Base-by-base conservation (phyloP, 1,140 invertebrate species). In the Drosophila miranda region DNA sequence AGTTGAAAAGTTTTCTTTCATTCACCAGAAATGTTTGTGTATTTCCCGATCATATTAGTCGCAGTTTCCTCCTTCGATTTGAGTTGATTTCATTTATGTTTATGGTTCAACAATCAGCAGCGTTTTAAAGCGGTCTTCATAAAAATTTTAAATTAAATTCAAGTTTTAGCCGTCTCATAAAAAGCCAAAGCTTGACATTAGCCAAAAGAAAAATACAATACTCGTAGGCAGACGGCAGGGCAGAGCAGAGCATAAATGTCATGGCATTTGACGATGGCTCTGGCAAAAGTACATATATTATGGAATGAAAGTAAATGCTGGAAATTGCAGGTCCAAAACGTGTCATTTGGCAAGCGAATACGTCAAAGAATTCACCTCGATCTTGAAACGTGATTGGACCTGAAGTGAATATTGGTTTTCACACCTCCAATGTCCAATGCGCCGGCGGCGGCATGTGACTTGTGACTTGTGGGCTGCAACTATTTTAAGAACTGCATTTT, bases 371-470 rank as follows among this genome's bases (percentile, higher is more conserved):
- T 80, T 89, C 71, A 89, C 86, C 81, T 86, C 86, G 86, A 86
- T 89, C 86, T 82, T 86, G 81, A 89, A 89, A 89, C 86, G 86
- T 89, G 86, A 82, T 89, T 80, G 56, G 77, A 43, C 38, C 46
- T 43, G 55, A 58, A 44, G 30, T 59, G 19, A 44, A 51, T 38
- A 38, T 38, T 38, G 11, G 34, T 38, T 38, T 38, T 38, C 34
- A 38, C 34, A 38, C 34, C 34, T 38, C 11, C 34, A 38, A 13
- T 38, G 34, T 38, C 3, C 34, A 38, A 38, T 38, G 34, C 8
- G 30, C 28, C 28, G 23, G 23, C 23, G 23, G 4, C 23, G 5
- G 23, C 23, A 5, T 26, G 4, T 21, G 45, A 16, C n/a, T 9
- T 58, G 59, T 53, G 48, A 58, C 42, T 45, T 50, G 60, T 74